phyloP scores from a whole-genome alignment of 2,888 invertebrate genomes.

The Hypsopygia costalis region DNA sequence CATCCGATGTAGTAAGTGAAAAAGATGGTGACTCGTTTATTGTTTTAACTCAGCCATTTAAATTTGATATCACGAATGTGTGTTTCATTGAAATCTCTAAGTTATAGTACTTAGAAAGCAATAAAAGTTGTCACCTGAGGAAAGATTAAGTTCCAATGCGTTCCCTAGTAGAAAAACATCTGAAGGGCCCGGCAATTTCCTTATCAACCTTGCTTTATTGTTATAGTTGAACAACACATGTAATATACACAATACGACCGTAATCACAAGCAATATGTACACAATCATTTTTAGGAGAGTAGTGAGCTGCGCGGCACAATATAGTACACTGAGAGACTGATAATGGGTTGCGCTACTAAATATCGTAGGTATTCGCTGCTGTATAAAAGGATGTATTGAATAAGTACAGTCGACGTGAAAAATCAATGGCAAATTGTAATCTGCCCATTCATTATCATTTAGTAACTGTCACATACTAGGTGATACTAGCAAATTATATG shows the following conservation, averaged over 20 bases:
- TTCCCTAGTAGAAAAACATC: slow-evolving; percentile 37
- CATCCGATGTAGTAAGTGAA: no score
- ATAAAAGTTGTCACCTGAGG: slow-evolving; percentile 27
- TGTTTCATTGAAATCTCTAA: no score
- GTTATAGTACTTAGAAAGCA: no score
- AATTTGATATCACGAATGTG: no score
- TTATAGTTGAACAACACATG: slow-evolving; percentile 24
- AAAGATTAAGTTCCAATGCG: slow-evolving; percentile 21
- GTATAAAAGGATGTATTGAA: no score
- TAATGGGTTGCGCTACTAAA: background rate
- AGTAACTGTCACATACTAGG: no score
- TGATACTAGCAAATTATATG: no score
- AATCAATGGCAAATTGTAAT: no score
- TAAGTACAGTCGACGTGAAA: no score
- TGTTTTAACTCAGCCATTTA: no score
- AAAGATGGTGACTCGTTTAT: no score
- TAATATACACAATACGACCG: slow-evolving; percentile 9
- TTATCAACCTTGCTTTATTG: slow-evolving; percentile 28
- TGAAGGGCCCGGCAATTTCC: slow-evolving; percentile 41
- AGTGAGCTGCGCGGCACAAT: slow-evolving; percentile 2
- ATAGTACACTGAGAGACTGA: slow-evolving; percentile 2
- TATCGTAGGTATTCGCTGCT: background rate
- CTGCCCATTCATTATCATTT: no score
- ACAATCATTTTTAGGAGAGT: slow-evolving; percentile 10
- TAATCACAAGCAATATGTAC: slow-evolving; percentile 1